Base-by-base conservation (phyloP, 2,888 invertebrate genomes). In the Isotomurus palustris region DNA sequence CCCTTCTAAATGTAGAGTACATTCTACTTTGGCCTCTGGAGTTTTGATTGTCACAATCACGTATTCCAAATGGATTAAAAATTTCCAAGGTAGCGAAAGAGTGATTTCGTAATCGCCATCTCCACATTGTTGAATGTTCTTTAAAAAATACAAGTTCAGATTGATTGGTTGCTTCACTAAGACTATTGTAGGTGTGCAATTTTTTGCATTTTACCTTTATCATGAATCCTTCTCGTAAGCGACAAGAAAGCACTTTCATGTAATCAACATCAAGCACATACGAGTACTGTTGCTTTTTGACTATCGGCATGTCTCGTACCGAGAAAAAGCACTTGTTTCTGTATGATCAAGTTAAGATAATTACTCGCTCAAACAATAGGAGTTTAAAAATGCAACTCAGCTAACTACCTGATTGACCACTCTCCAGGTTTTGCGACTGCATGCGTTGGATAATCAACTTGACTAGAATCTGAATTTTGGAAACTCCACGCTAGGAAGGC, bases 211-310 rank as follows among this genome's bases (percentile, higher is more conserved):
- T 73, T 76, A 80, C 81, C 72, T 82, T 83, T 60, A 86, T 78
- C 38, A 82, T 81, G 74, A 86, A 89, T 28, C 89, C 89, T 76
- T 88, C 88, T 41, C 87, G 77, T 62, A 89, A 78, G 59, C 88
- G 77, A 69, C 87, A 83, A 50, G 86, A 84, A 58, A 89, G 75
- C 48, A 88, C 77, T 71, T 83, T 82, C 64, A 81, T 78, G 60
- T 87, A 76, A 28, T 75, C 74, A 5, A 76, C 74, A 52, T 80
- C 79, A 60, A 84, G 79, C 64, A 78, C 81, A 19, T 81, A 79
- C 73, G 83, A 83, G 64, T 81, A 81, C 70, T 85, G 84, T 62
- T 81, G 79, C 73, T 84, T 84, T 69, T 82, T 80, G 70, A 85
- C 82, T 36, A 81, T 77, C 44, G 84, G 76, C 60, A 83, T 75